phyloP scores from a whole-genome alignment of 2,797 vertebrate species.

The Sebastes aleutianus region DNA sequence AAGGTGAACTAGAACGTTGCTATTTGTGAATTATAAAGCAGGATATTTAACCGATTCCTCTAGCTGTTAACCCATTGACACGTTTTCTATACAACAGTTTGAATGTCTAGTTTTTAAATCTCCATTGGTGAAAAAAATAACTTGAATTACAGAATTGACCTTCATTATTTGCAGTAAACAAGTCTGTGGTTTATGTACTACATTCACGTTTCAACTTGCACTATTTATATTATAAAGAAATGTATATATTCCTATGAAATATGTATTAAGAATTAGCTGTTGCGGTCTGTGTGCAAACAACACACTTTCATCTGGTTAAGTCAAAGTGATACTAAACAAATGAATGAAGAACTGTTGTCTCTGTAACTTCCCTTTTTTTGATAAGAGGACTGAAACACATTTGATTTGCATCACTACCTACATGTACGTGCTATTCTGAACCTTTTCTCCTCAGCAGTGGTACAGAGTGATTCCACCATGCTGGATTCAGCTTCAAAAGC shows the following conservation, averaged over 20 bases:
- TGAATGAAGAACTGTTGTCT: not conserved
- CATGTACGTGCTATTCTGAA: not conserved
- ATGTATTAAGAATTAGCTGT: not conserved
- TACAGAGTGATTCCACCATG: constrained; percentile 82
- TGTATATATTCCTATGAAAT: not conserved
- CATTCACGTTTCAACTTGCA: not conserved
- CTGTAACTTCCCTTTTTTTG: not conserved
- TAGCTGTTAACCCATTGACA: not conserved
- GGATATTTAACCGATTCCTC: not conserved
- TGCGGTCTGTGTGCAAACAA: not conserved
- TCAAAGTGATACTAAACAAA: not conserved
- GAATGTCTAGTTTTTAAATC: not conserved
- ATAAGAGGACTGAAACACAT: not conserved
- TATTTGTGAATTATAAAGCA: constrained; percentile 33
- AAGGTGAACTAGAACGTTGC: constrained; percentile 83
- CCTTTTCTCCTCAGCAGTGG: constrained; percentile 74
- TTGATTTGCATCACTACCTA: not conserved
- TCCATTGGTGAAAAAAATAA: not conserved
- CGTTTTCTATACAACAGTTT: not conserved
- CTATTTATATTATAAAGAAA: not conserved
- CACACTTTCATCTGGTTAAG: not conserved
- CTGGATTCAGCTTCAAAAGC: constrained; percentile 82
- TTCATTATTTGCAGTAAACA: not conserved
- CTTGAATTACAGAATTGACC: not conserved
- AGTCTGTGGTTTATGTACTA: not conserved